Conservation (phyloP, 2,888 invertebrate genomes). For the Cactoblastis cactorum region DNA sequence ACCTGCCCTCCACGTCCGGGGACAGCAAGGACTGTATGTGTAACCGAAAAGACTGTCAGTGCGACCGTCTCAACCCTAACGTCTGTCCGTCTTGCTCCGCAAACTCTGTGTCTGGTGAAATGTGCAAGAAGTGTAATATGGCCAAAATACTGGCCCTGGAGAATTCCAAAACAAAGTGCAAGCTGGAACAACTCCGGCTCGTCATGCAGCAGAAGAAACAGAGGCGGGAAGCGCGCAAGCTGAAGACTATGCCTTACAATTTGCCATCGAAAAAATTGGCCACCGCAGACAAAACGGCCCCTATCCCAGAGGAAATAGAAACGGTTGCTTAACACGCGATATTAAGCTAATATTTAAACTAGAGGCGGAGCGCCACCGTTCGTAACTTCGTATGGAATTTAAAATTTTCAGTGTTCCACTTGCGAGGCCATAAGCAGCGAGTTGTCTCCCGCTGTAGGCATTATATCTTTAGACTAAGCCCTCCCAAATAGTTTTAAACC, state of each 20-base stretch:
- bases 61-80: conserved; percentile 28
- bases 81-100: conserved; percentile 19
- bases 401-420: conserved; percentile 9
- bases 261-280: conserved; percentile 86
- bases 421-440: conserved; percentile 14
- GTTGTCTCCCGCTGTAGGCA: conserved; percentile 10
- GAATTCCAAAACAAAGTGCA: conserved; percentile 89
- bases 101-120: conserved; percentile 36
- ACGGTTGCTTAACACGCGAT: conserved; percentile 57
- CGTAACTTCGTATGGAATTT: conserved; percentile 32
- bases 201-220: conserved; percentile 95
- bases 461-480: background rate
- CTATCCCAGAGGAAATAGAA: conserved; percentile 87
- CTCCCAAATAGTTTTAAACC: conserved; percentile 7
- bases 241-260: conserved; percentile 83
- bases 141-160: conserved; percentile 81
- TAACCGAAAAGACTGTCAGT: conserved; percentile 35
- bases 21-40: conserved; percentile 32
- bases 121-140: conserved; percentile 69
- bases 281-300: conserved; percentile 88
- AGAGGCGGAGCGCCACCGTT: conserved; percentile 31
- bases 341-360: conserved; percentile 14
- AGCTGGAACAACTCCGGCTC: conserved; percentile 91
- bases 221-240: conserved; percentile 87
- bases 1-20: conserved; percentile 34